Conservation (phyloP, 2,113 vertebrate genomes). For the Tragulus kanchil region DNA sequence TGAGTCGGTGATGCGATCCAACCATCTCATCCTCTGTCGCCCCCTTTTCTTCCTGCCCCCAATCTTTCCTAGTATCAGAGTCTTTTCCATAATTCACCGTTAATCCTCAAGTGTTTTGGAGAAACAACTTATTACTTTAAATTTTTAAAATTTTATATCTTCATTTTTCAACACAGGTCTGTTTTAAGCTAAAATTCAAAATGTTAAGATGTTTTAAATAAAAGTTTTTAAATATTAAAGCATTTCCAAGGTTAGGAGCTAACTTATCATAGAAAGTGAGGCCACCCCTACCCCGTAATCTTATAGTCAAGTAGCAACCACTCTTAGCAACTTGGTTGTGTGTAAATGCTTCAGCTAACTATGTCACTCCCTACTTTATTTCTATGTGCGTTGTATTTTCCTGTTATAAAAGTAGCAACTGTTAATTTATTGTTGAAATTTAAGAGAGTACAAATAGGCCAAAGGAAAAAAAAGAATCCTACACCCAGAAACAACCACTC, state of each 20-base stretch:
- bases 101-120: background rate
- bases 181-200: background rate
- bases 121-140: constrained; percentile 22
- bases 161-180: background rate
- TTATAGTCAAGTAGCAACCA: background rate
- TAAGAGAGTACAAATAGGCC: background rate
- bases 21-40: background rate
- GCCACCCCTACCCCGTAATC: background rate
- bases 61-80: background rate
- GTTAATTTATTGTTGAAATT: constrained; percentile 35
- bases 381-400: constrained; percentile 28
- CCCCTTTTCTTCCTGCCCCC: background rate
- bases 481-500: constrained; percentile 22
- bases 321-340: background rate
- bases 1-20: background rate
- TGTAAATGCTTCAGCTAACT: background rate
- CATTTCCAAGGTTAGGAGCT: background rate
- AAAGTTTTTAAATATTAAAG: background rate
- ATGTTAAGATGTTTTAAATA: background rate
- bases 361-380: background rate
- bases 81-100: background rate
- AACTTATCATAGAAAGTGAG: background rate
- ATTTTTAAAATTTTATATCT: constrained; percentile 40
- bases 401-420: constrained; percentile 32
- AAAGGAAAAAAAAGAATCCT: background rate